Evolutionary conservation across 1,140 invertebrate species (phyloP).

Genomic region (Drosophila lacertosa): DNA sequence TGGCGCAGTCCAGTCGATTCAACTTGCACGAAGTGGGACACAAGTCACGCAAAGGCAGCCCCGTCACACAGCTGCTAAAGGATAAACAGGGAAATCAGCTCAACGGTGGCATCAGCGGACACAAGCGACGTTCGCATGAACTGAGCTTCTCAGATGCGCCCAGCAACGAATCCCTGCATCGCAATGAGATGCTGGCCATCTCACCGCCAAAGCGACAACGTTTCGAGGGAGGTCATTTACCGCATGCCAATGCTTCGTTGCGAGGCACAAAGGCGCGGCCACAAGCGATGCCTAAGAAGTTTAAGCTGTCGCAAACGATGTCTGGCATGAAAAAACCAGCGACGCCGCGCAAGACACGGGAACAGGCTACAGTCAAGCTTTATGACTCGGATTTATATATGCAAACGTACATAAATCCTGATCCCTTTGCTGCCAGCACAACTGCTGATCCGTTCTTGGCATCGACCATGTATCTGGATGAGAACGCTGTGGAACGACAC

Average conservation of each 20-base stretch:
- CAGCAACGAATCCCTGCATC: conserved; percentile 67
- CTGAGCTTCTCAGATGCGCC: conserved; percentile 68
- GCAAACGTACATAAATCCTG: conserved; percentile 84
- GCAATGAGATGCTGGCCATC: conserved; percentile 42
- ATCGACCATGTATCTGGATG: conserved; percentile 90
- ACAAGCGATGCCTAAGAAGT: conserved; percentile 62
- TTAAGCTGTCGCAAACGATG: conserved; percentile 64
- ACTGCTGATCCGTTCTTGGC: conserved; percentile 89
- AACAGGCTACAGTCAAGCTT: conserved; percentile 50
- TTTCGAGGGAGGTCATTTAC: conserved; percentile 43
- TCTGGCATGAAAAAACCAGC: conserved; percentile 62
- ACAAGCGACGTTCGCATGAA: conserved; percentile 70
- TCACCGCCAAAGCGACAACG: conserved; percentile 72
- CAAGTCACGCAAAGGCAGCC: conserved; percentile 44
- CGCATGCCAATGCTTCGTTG: conserved; percentile 53
- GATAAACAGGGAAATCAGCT: neutral
- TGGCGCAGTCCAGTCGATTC: conserved; percentile 80
- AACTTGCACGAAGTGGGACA: conserved; percentile 76
- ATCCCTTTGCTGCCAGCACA: conserved; percentile 87
- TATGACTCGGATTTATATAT: conserved; percentile 77
- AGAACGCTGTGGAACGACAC: conserved; percentile 91
- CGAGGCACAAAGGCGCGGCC: conserved; percentile 52
- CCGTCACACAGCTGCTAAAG: neutral
- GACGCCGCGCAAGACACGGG: conserved; percentile 50
- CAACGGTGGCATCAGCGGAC: conserved; percentile 1